Evolutionary conservation across 2,113 vertebrate species (phyloP), one percentile per base, ranked within the genome.

Genomic region (Aegotheles bennettii): DNA sequence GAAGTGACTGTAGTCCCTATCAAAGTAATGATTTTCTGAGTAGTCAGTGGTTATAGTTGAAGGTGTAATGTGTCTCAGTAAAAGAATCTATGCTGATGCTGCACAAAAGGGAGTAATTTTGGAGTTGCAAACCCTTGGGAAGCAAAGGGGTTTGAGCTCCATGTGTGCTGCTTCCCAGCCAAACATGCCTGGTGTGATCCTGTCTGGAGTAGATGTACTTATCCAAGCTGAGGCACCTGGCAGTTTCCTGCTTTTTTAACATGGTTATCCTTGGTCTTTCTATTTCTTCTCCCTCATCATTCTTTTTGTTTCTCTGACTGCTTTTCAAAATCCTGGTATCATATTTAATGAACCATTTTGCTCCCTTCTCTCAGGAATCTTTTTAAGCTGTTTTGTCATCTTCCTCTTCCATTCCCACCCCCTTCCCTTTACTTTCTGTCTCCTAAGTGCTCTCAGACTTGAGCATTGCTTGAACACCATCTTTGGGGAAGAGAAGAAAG

Each of bases 81-180:
- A 19, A 47, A 77, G 36, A 0, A 3, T 1, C 42, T 18, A 1
- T 31, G 64, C 60, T 25, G 5, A 1, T n/a, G 73, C 33, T 18
- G 6, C 13, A 5, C 19, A 14, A n/a, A 21, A 33, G 26, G 68
- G 59, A 84, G 42, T n/a, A 42, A 33, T 13, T 28, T 2, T 11
- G 93, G 83, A 19, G 63, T 5, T 61, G 76, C 64, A 57, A 11
- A 33, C 43, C 53, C 19, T 61, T 25, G 26, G 26, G 50, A 73
- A 36, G 20, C 29, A 10, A 7, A 21, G 50, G 23, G 36, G 1
- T 4, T 54, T 59, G 85, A 71, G 29, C 84, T 60, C 33, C 0
- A 0, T 1, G 2, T 24, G 17, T 33, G 40, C 43, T 8, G 16
- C 74, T 57, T 57, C 69, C 36, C 15, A 43, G 40, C 26, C 53